Base-by-base conservation (phyloP, 1,140 invertebrate species). In the Asobara japonica region DNA sequence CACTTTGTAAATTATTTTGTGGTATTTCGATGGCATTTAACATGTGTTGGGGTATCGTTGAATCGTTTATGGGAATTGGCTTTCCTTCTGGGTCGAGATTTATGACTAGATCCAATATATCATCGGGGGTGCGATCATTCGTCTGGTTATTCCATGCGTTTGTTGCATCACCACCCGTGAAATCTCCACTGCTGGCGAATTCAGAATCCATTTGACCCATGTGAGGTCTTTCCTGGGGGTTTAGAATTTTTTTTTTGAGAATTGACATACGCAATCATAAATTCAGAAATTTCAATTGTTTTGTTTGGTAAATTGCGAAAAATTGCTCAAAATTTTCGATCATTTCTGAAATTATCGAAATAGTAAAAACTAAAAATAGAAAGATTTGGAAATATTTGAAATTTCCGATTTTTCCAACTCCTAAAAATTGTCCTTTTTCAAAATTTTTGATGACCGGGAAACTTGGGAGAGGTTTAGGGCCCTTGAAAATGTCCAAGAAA, bases 71-170 rank as follows among this genome's bases (percentile, higher is more conserved):
- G 5, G 51, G 51, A 10, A 56, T 56, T 56, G 51, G 51, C 74
- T 84, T 84, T 76, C 88, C 88, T 71, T 93, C 92, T 65, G 92
- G 90, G 71, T 92, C 91, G 74, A 94, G 91, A 62, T 95, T 94
- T 77, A 95, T 94, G 45, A 96, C 92, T 84, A 94, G 92, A 88
- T 96, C 94, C 73, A 97, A 81, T 77, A 97, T 92, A 76, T 94
- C 93, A 3, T 94, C 95, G 31, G 96, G 86, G 72, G 92, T 88
- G 13, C 92, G 91, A 87, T 96, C 95, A 61, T 89, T 89, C 65
- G 88, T 87, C 67, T 89, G 87, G 74, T 88, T 86, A 71, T 86
- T 83, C 83, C 85, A 87, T 8, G 25, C 27, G 18, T 62, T 62
- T 30, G 29, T 87, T 67, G 80, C 76, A 76, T 86, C 82, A 20